phyloP scores from a whole-genome alignment of 2,113 vertebrate genomes.

The Mormoops blainvillei region DNA sequence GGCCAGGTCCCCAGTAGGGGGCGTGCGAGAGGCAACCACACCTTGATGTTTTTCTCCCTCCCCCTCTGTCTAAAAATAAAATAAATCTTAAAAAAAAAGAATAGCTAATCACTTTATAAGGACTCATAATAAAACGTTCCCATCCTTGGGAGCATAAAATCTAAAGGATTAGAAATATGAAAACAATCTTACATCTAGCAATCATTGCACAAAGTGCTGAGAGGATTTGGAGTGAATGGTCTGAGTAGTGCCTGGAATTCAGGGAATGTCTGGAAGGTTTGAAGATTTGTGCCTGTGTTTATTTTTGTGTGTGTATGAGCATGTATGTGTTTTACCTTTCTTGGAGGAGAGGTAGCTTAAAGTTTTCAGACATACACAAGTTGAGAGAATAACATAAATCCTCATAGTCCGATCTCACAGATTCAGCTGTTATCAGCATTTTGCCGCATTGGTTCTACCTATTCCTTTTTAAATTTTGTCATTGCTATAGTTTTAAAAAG shows the following conservation, averaged over 20 bases:
- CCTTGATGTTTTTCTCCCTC: too few relatives aligned
- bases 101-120: background rate
- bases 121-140: background rate
- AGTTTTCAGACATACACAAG: background rate
- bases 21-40: too few relatives aligned
- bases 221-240: background rate
- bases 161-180: background rate
- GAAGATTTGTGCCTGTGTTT: background rate
- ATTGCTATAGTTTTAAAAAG: background rate
- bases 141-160: background rate
- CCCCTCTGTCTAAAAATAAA: too few relatives aligned
- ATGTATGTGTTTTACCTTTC: background rate
- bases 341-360: background rate
- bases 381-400: background rate
- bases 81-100: too few relatives aligned
- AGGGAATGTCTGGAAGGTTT: background rate
- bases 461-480: background rate
- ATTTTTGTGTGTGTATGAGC: background rate
- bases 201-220: background rate
- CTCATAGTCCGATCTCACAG: background rate
- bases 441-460: background rate
- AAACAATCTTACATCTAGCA: background rate
- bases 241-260: slow-evolving; percentile 22
- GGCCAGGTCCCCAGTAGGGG: too few relatives aligned
- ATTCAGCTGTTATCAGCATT: background rate